A percentile compares a stretch with the other conserved stretches of the same genome.
phyloP scores from a whole-genome alignment of 2,797 vertebrate genomes.

The Sciurus vulgaris region DNA sequence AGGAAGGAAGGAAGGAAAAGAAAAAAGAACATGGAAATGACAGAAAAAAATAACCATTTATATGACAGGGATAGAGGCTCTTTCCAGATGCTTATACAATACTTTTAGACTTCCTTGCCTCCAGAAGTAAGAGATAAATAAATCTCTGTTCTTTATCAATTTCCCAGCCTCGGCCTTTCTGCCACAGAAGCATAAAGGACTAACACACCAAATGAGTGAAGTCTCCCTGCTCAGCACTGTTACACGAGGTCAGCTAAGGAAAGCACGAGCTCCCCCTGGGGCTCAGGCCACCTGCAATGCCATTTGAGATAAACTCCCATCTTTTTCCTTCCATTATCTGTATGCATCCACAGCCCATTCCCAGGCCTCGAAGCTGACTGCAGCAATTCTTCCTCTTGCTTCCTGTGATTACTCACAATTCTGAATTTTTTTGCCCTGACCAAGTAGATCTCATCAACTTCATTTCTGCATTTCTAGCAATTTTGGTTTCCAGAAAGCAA shows the following conservation, averaged over 20 bases:
- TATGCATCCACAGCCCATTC: not conserved
- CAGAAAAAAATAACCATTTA: not conserved
- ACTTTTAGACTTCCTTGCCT: not conserved
- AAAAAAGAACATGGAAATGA: not conserved
- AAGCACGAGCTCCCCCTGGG: not conserved
- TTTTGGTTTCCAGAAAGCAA: slow-evolving; percentile 39
- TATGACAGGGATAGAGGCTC: not conserved
- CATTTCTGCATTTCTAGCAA: slow-evolving; percentile 28
- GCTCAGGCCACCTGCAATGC: not conserved
- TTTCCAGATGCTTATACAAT: not conserved
- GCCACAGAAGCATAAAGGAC: not conserved
- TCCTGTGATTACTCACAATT: slow-evolving; percentile 2
- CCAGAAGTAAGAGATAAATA: not conserved
- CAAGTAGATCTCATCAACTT: not conserved
- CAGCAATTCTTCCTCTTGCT: not conserved
- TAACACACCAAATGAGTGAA: not conserved
- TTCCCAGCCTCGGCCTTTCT: not conserved
- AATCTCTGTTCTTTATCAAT: not conserved
- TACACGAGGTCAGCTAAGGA: not conserved
- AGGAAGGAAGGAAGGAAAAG: too few species aligned
- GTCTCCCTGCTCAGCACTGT: not conserved
- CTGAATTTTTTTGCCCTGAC: not conserved
- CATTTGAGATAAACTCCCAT: not conserved
- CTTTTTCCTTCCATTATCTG: not conserved
- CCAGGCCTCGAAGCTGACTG: not conserved